These are phyloP conservation scores for Heliconius charithonia DNA, from an alignment of 2,888 invertebrate genomes.

Conservation along the genomic window DNA sequence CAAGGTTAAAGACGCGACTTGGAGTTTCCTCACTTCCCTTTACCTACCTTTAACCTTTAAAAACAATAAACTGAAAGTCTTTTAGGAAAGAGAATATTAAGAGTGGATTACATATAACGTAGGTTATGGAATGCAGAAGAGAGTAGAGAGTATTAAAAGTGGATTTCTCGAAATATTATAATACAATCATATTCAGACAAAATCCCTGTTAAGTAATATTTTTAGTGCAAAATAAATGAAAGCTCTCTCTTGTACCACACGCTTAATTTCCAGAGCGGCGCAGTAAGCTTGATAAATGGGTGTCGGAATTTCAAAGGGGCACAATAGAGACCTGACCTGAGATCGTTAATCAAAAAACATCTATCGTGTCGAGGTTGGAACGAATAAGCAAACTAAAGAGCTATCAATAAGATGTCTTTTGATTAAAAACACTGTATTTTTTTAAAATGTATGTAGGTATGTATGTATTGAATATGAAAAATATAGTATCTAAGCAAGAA, in stretches of 20 bases:
- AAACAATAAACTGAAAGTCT: no score
- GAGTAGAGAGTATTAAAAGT: no score
- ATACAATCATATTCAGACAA: no score
- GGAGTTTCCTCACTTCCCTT: no score
- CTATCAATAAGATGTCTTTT: conserved; percentile 19
- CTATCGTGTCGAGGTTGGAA: conserved; percentile 54
- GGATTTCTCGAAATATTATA: no score
- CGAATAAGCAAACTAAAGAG: conserved; percentile 47
- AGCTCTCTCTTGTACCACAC: conserved; percentile 55
- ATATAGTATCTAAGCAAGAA: not conserved
- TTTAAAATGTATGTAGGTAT: not conserved
- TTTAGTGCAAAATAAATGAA: conserved; percentile 53
- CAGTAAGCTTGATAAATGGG: conserved; percentile 82
- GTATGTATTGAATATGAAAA: not conserved
- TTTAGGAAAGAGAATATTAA: no score
- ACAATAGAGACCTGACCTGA: conserved; percentile 76
- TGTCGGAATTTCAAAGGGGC: conserved; percentile 77
- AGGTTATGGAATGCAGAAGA: no score
- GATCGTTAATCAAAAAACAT: conserved; percentile 77
- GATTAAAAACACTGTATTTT: not conserved
- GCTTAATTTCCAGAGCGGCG: conserved; percentile 76
- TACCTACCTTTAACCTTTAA: no score
- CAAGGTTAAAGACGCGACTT: no score
- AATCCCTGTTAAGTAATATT: not conserved
- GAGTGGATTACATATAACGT: no score